phyloP scores from a whole-genome alignment of 2,888 invertebrate genomes.

The Augiades crinisus region DNA sequence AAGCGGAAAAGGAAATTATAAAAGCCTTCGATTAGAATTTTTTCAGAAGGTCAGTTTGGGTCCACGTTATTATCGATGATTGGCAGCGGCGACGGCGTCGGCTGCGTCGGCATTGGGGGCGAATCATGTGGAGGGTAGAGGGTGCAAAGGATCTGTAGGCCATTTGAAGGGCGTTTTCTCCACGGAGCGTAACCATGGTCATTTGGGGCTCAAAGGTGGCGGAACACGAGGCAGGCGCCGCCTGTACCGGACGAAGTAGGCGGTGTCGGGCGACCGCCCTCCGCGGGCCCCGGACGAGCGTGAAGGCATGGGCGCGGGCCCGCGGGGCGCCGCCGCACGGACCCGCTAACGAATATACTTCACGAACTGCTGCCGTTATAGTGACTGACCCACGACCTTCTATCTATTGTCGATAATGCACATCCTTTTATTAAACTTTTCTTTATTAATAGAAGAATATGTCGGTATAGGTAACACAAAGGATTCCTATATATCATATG shows the following conservation, averaged over 20 bases:
- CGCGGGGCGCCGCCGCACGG: constrained; percentile 73
- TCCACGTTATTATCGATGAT: not conserved
- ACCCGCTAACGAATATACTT: constrained; percentile 75
- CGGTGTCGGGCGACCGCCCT: constrained; percentile 78
- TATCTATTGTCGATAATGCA: constrained; percentile 19
- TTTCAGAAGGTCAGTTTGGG: not conserved
- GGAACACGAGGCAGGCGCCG: constrained; percentile 76
- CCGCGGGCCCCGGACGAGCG: constrained; percentile 72
- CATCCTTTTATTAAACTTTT: no score
- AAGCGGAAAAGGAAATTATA: no score
- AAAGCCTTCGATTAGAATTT: not conserved
- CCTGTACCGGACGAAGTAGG: constrained; percentile 80
- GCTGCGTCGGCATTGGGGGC: no score
- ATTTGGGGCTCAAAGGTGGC: constrained; percentile 61
- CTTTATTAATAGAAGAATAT: no score
- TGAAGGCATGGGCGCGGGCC: constrained; percentile 64
- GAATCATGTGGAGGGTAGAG: no score
- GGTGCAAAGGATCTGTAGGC: constrained; percentile 38
- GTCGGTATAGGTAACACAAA: constrained; percentile 25
- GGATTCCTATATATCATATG: no score
- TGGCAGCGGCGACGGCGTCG: no score
- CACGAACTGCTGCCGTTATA: constrained; percentile 68
- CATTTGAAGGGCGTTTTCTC: constrained; percentile 61
- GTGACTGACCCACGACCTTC: constrained; percentile 47
- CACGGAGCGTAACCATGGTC: constrained; percentile 47